Percentiles rank a stretch among this genome's conserved stretches.
Evolutionary conservation across 2,888 invertebrate genomes (phyloP).

Genomic region (Imbricaverruca yamaguchii): DNA sequence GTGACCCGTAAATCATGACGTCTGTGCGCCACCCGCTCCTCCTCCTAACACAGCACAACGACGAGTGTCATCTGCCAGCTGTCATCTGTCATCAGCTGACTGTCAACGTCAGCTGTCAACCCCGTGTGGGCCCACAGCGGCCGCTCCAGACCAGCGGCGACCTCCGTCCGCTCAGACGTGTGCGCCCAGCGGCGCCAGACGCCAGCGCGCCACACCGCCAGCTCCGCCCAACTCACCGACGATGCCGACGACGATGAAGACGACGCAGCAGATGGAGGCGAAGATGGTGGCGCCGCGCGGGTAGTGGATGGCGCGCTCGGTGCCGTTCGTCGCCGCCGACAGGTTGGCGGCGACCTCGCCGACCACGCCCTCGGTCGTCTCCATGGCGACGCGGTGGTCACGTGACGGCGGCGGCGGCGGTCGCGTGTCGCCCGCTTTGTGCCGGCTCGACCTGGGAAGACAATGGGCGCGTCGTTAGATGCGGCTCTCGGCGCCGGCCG

Average conservation of each 20-base stretch:
- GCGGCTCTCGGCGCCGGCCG: neutral
- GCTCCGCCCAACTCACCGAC: neutral
- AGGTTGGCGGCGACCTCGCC: neutral
- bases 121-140: no score
- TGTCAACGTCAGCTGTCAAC: no score
- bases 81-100: no score
- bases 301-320: slow-evolving; percentile 8
- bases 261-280: neutral
- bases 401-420: neutral
- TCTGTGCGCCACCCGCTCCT: no score
- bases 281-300: slow-evolving; percentile 10
- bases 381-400: neutral
- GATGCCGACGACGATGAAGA: slow-evolving; percentile 17
- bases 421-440: neutral
- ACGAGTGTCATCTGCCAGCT: no score
- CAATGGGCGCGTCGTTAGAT: neutral
- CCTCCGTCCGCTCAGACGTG: no score
- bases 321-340: neutral
- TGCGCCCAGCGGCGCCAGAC: no score
- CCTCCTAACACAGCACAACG: no score
- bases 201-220: no score
- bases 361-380: neutral
- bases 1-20: no score
- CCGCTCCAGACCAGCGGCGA: no score
- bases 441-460: neutral